Base-by-base conservation (phyloP, 2,113 vertebrate genomes). In the Neodontobutis hainanensis region DNA sequence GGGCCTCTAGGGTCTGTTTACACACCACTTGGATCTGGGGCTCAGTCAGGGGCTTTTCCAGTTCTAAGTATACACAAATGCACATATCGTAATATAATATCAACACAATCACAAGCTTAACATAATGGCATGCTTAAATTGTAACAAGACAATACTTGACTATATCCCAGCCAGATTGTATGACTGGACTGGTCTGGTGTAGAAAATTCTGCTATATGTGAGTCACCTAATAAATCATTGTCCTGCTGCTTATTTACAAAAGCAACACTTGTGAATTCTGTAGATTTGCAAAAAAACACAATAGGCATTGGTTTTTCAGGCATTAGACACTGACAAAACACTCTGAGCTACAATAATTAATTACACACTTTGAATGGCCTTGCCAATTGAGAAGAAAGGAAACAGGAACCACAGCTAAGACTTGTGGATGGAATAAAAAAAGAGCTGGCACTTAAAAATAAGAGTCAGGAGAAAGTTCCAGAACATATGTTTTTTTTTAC, bases 1-100 rank as follows among this genome's bases (percentile, higher is more conserved):
- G 71, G 0, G 97, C 97, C 68, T 98, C 95, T 85, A 98, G 87
- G 16, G 95, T 95, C 90, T 99, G 96, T 71, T 88, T 95, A 88
- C 97, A 99, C 83, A 99, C 96, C 81, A 97, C 96, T 67, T 94
- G 95, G 85, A 99, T 99, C 91, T 98, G 97, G 0, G 97, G 95
- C 82, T 99, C 97, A 5, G 96, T 99, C 88, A 98, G 91, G 0
- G 96, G 92, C 77, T 96, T 94, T 90, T 99, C 97, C 71, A 99
- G 94, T 84, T 99, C 97, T 99, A 82, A 16, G 27, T 84, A 72
- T 56, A 80, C 78, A 85, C 19, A 81, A 5, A 15, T 14, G 73
- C 34, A 55, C 8, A 51, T 11, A 42, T 34, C n/a, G n/a, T n/a
- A n/a, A n/a, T 15, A 36, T 55, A 36, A 55, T 55, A 36, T 3